Percentiles rank a stretch among this genome's conserved stretches.
These are phyloP conservation scores for Vireo altiloquus DNA, from an alignment of 2,113 vertebrate genomes.

Conservation along the genomic window DNA sequence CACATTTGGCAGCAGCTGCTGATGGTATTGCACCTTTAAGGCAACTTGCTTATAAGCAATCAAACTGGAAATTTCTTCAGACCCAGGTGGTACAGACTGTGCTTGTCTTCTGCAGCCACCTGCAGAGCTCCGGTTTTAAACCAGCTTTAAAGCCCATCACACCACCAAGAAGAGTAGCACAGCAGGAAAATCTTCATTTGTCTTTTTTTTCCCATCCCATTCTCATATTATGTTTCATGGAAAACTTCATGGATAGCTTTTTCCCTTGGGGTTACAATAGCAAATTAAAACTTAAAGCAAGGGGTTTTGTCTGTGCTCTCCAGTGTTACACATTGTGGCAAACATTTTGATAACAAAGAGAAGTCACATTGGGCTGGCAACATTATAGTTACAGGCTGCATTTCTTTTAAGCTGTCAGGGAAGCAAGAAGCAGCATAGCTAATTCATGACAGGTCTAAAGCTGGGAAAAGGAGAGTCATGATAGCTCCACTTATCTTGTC, in stretches of 20 bases:
- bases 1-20: slow-evolving; percentile 42
- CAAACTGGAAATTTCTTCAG: slow-evolving; percentile 43
- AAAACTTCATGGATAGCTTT: neutral
- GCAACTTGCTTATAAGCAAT: slow-evolving; percentile 24
- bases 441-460: neutral
- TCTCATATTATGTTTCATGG: neutral
- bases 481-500: neutral
- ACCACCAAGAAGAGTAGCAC: neutral
- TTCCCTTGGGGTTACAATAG: neutral
- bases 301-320: neutral
- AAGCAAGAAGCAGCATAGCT: neutral
- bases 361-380: neutral
- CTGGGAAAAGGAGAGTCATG: neutral
- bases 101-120: neutral
- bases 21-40: neutral
- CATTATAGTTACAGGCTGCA: neutral
- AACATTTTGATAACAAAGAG: neutral
- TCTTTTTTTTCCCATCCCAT: neutral
- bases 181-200: neutral
- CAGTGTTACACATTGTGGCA: neutral
- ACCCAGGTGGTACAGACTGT: neutral
- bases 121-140: neutral
- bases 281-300: neutral
- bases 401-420: neutral
- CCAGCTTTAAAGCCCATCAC: neutral